Evolutionary conservation across 1,140 invertebrate species (phyloP).

Genomic region (Pissodes strobi): DNA sequence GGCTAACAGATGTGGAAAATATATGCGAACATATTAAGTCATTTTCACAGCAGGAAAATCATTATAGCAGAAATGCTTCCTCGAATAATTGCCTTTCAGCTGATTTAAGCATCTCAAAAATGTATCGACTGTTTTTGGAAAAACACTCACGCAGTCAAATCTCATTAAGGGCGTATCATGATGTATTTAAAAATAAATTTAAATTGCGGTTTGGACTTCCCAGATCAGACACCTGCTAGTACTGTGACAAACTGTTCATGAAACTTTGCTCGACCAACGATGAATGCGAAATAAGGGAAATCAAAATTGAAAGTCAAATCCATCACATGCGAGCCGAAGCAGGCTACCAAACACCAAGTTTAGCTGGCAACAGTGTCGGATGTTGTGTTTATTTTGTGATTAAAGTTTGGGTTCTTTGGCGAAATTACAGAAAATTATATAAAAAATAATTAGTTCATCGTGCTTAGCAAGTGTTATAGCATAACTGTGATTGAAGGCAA

Average conservation of each 20-base stretch:
- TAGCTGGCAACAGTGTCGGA: too few species aligned
- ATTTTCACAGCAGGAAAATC: constrained; percentile 7
- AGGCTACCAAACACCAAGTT: not conserved
- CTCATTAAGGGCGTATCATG: not conserved
- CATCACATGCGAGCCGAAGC: constrained; percentile 4
- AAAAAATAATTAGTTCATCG: too few species aligned
- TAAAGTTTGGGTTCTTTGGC: too few species aligned
- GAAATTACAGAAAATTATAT: too few species aligned
- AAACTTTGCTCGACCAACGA: not conserved
- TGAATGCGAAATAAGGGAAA: not conserved
- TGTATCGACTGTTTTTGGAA: constrained; percentile 10
- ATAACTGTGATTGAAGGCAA: too few species aligned
- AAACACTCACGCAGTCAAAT: constrained; percentile 5
- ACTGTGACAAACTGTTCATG: constrained; percentile 16
- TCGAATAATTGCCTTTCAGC: constrained; percentile 8
- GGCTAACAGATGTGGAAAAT: not conserved
- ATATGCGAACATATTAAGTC: constrained; percentile 7
- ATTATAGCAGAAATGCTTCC: constrained; percentile 17
- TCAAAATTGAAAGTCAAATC: not conserved
- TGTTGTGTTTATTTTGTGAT: too few species aligned
- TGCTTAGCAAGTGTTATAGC: too few species aligned
- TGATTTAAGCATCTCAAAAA: constrained; percentile 11
- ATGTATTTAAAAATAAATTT: constrained; percentile 18
- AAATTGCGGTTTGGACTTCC: constrained; percentile 21
- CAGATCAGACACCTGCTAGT: constrained; percentile 13